Evolutionary conservation across 2,797 vertebrate genomes (phyloP).

Genomic region (Takifugu rubripes): DNA sequence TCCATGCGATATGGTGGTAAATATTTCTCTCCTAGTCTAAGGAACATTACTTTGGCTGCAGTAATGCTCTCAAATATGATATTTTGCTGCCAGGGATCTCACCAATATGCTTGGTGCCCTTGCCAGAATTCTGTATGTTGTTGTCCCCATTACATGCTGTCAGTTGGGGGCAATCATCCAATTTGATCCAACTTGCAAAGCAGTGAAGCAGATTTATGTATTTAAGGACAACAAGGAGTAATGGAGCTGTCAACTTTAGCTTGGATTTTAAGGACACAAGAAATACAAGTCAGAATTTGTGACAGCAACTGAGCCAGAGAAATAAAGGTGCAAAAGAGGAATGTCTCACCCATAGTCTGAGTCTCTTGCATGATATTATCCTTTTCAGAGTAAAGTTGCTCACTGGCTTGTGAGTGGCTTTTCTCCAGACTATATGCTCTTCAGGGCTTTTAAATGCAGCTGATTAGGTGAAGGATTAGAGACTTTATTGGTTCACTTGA

Average conservation of each 20-base stretch:
- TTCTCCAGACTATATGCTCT: conserved; percentile 1
- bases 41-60: conserved; percentile 4
- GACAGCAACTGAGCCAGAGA: conserved; percentile 1
- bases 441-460: conserved; percentile 36
- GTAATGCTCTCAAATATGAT: conserved; percentile 16
- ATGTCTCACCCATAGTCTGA: no score
- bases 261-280: no score
- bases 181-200: conserved; percentile 10
- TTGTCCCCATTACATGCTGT: conserved; percentile 24
- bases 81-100: conserved; percentile 38
- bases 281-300: no score
- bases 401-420: no score
- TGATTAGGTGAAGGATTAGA: conserved; percentile 41
- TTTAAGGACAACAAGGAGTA: no score
- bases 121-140: conserved; percentile 39
- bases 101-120: conserved; percentile 27
- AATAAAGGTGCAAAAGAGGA: background rate
- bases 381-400: background rate
- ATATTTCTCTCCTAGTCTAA: no score
- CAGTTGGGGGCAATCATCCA: background rate
- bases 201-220: no score
- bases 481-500: conserved; percentile 44
- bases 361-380: no score
- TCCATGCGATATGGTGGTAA: no score
- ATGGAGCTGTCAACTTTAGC: no score